phyloP scores from a whole-genome alignment of 2,113 vertebrate species.

The Rynchops niger region DNA sequence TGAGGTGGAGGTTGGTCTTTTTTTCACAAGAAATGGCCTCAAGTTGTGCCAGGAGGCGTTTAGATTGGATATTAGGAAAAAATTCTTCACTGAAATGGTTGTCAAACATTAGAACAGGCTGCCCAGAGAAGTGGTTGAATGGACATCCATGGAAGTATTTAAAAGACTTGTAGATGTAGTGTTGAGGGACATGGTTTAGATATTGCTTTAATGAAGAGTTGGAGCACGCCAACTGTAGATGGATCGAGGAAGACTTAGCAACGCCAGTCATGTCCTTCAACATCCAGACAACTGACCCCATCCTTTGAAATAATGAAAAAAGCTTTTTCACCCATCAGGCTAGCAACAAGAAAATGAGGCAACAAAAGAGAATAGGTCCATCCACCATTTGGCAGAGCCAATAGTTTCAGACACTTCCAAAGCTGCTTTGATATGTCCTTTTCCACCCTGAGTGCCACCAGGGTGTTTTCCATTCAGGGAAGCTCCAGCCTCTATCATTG shows the following conservation, averaged over 20 bases:
- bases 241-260: neutral
- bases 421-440: neutral
- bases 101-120: neutral
- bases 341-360: neutral
- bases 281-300: neutral
- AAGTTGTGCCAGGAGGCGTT: neutral
- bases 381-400: neutral
- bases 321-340: neutral
- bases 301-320: neutral
- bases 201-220: neutral
- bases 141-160: neutral
- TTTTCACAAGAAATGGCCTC: neutral
- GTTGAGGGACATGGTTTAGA: neutral
- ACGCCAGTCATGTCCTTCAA: neutral
- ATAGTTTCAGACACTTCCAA: neutral
- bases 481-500: neutral
- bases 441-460: neutral
- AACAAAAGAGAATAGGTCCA: neutral
- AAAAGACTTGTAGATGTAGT: neutral
- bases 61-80: neutral
- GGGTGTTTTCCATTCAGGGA: neutral
- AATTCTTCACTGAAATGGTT: neutral
- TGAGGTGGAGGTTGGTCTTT: neutral
- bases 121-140: neutral
- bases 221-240: accelerated